phyloP scores from a whole-genome alignment of 2,113 vertebrate genomes.

The Rhadina sibilatrix region DNA sequence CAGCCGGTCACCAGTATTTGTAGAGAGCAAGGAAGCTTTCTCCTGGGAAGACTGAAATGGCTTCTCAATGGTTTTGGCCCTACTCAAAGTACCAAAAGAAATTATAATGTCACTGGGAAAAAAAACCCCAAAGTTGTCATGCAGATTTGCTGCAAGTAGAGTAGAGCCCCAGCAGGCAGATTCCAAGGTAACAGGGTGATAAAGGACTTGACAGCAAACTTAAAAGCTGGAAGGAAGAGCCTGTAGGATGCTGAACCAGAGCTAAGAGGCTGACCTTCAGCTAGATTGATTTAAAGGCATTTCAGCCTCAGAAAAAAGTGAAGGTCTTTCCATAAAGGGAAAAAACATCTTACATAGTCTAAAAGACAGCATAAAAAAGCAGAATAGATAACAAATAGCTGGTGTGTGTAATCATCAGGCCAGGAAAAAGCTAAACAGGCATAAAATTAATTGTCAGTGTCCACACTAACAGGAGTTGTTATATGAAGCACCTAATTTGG shows the following conservation, averaged over 20 bases:
- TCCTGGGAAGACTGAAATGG: background rate
- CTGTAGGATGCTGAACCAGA: background rate
- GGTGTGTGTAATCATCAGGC: background rate
- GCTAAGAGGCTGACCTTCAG: background rate
- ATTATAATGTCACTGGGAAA: background rate
- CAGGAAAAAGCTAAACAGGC: background rate
- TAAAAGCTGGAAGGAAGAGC: background rate
- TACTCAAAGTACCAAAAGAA: background rate
- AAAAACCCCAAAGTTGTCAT: background rate
- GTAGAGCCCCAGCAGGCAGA: background rate
- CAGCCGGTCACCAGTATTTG: background rate
- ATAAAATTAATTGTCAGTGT: background rate
- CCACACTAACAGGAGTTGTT: background rate
- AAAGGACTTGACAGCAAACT: conserved; percentile 1
- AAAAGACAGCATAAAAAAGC: background rate
- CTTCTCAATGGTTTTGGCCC: background rate
- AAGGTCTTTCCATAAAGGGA: background rate
- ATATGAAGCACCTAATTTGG: background rate
- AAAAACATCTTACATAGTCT: background rate
- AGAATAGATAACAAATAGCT: background rate
- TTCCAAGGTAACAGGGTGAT: background rate
- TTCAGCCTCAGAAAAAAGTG: background rate
- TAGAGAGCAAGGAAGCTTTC: background rate
- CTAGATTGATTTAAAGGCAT: background rate
- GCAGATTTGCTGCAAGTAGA: background rate